A percentile compares a stretch with the other conserved stretches of the same genome.
These are phyloP conservation scores for Callorhinus ursinus DNA, from an alignment of 2,113 vertebrate genomes.

Conservation along the genomic window DNA sequence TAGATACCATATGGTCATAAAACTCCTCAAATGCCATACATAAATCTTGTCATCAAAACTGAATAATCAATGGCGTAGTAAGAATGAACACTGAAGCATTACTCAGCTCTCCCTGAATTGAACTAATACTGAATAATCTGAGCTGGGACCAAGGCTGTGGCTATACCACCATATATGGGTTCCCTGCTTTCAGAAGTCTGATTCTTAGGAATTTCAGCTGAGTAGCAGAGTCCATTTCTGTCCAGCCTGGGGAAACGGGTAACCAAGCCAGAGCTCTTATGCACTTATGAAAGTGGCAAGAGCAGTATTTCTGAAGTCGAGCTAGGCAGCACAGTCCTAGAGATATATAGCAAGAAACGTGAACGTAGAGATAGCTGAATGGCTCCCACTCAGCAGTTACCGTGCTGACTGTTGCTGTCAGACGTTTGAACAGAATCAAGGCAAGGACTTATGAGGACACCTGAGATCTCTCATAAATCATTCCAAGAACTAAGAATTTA, in stretches of 20 bases:
- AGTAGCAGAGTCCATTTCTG: neutral
- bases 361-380: neutral
- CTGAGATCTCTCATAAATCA: neutral
- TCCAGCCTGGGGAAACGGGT: neutral
- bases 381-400: neutral
- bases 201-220: neutral
- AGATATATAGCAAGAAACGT: neutral
- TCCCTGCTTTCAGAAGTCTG: neutral
- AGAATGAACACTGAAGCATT: neutral
- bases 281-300: neutral
- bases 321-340: neutral
- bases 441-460: neutral
- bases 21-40: neutral
- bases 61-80: neutral
- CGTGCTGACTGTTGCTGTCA: fast-evolving
- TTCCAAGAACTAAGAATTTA: neutral
- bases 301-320: neutral
- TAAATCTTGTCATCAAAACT: neutral
- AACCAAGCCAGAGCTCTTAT: neutral
- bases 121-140: neutral
- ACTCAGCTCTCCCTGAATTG: neutral
- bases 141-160: fast-evolving
- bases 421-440: neutral
- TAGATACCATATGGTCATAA: neutral
- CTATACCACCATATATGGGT: fast-evolving